phyloP scores from a whole-genome alignment of 2,113 vertebrate species.

The Pandion haliaetus region DNA sequence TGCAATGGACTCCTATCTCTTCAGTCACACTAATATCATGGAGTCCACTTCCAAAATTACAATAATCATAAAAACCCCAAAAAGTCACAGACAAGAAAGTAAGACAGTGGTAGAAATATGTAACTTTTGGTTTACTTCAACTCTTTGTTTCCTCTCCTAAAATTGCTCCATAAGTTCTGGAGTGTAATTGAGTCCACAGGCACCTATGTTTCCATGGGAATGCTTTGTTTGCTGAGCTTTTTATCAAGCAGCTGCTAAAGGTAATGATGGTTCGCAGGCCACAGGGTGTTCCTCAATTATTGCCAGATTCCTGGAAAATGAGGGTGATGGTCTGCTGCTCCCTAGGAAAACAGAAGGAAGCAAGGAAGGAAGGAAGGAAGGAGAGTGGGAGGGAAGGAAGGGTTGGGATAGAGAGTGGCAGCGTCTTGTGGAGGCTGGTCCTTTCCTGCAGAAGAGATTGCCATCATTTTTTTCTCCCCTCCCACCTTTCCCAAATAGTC shows the following conservation, averaged over 20 bases:
- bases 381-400: too few species aligned
- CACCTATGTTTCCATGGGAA: neutral
- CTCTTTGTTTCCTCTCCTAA: neutral
- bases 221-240: neutral
- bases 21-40: neutral
- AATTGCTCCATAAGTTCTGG: constrained; percentile 21
- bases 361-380: too few species aligned
- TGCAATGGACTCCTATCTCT: neutral
- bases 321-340: neutral
- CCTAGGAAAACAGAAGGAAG: neutral
- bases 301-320: neutral
- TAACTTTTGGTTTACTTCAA: neutral
- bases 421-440: neutral
- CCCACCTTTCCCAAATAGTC: neutral
- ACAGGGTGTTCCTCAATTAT: neutral
- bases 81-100: neutral
- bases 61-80: neutral
- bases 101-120: neutral
- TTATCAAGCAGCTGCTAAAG: neutral
- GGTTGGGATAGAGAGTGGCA: neutral
- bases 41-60: neutral
- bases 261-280: neutral
- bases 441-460: neutral
- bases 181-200: neutral
- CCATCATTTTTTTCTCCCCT: neutral